Evolutionary conservation across 2,888 invertebrate genomes (phyloP), one percentile per base, ranked within the genome.

Genomic region (Chydorus sphaericus): DNA sequence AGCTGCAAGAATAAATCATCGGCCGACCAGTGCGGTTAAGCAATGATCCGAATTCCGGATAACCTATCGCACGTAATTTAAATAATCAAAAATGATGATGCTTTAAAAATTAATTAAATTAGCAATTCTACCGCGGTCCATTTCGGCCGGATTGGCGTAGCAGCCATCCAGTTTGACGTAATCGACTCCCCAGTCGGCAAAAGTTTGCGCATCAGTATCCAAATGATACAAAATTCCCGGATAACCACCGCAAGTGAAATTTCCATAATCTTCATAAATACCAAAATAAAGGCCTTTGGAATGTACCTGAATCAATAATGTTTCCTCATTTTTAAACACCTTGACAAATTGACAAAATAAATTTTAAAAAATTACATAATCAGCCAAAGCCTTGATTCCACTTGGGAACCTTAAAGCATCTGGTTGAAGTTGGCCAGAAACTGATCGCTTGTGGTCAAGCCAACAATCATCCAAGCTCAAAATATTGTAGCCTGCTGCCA

Each of bases 1-100:
- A 97, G 70, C 91, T 92, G 73, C 97, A 98, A 0, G 93, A 91
- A 72, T 93, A 97, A 54, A 96, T 80, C 83, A 98, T 96, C n/a
- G 83, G 79, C 30, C 88, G 76, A 2, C 93, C 93, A 26, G 97
- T 96, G 63, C 78, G 75, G 73, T 97, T 98, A 54, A 98, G 75
- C 66, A 85, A 82, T 59, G 77, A 78, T 10, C 89, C 91, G 73
- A 98, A 94, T 64, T 85, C 85, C 0, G 94, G 92, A 72, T 97
- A 98, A 0, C 94, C 82, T 80, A 65, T 14, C 28, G 23, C 39
- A 16, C 2, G 18, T 10, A 1, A 18, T 5, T 38, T 14, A 14
- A 4, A 14, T 4, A 23, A 4, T 16, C 3, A 7, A n/a, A 26
- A 4, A 4, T 5, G 7, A 2, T 26, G 16, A 23, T 23, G 7